Evolutionary conservation across 2,797 vertebrate species (phyloP).

Genomic region (Gambelia wislizenii): DNA sequence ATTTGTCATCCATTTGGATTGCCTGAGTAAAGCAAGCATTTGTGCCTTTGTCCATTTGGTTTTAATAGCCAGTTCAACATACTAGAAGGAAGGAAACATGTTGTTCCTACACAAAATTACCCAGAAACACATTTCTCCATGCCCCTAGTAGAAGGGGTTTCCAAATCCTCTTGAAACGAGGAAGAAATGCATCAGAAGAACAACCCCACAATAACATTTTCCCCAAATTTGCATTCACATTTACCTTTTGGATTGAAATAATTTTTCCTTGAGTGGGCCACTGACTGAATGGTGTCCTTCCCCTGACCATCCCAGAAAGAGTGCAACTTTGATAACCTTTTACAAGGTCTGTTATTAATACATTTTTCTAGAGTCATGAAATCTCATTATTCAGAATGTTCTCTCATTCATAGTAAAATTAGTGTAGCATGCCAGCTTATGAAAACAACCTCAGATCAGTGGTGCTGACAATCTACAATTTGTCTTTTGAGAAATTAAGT

Average conservation of each 20-base stretch:
- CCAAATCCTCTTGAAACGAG: conserved; percentile 1
- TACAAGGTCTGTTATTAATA: background rate
- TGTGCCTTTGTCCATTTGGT: background rate
- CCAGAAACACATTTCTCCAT: background rate
- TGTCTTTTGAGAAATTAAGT: conserved; percentile 3
- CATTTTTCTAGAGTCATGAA: background rate
- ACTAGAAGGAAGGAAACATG: background rate
- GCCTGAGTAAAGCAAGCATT: background rate
- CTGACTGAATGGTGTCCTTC: background rate
- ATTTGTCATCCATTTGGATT: background rate
- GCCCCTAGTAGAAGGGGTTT: background rate
- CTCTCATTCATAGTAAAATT: background rate
- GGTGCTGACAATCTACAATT: background rate
- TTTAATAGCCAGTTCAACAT: background rate
- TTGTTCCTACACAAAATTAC: background rate
- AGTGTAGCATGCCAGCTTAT: background rate
- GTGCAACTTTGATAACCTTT: background rate
- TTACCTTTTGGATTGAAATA: background rate
- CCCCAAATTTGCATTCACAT: background rate
- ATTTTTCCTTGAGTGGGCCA: background rate
- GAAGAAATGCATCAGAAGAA: background rate
- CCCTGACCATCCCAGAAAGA: background rate
- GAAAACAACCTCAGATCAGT: background rate
- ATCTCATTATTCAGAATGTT: background rate
- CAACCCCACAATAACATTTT: background rate